Base-by-base conservation (phyloP, 2,888 invertebrate genomes). In the Phaonia tiefii region DNA sequence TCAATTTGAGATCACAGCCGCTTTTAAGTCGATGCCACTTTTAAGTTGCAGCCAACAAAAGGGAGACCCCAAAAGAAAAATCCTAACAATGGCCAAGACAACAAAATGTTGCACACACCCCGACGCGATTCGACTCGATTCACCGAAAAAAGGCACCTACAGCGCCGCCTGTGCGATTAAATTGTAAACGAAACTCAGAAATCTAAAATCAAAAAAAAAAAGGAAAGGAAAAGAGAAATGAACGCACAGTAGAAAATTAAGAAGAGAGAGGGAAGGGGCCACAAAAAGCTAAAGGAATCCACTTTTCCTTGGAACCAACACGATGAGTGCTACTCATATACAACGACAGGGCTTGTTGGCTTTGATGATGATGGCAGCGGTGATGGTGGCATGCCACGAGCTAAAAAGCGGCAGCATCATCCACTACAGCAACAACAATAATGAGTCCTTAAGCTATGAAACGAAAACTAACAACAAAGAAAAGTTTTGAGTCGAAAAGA, bases 11-110 rank as follows among this genome's bases (percentile, higher is more conserved):
- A 75, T 81, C 81, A 75, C n/a, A 72, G 63, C 39, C 67, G 78
- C 75, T 72, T 63, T 78, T 81, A 69, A 78, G 60, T 75, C 63
- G 78, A 81, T 81, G 81, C 71, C 78, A 81, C 72, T 78, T 81
- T 81, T 17, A 81, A 69, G 78, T 81, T 81, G 74, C 60, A 81
- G 71, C 78, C 56, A 66, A 42, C 75, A 78, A 81, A 75, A 75
- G 49, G 39, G 42, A 44, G 25, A 25, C 49, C 44, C 66, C 46
- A 54, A 39, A 39, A 69, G 39, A 42, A 69, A 25, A 37, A 17
- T 22, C 25, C 26, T 39, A 56, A 63, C 42, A 63, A 63, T 63
- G 70, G 22, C 31, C 31, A 70, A 70, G 54, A 11, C 39, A 31
- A 31, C 31, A 70, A 63, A 63, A 42, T 63, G 39, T 56, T 66